Evolutionary conservation across 2,113 vertebrate genomes (phyloP).

Genomic region (Nettapus auritus): DNA sequence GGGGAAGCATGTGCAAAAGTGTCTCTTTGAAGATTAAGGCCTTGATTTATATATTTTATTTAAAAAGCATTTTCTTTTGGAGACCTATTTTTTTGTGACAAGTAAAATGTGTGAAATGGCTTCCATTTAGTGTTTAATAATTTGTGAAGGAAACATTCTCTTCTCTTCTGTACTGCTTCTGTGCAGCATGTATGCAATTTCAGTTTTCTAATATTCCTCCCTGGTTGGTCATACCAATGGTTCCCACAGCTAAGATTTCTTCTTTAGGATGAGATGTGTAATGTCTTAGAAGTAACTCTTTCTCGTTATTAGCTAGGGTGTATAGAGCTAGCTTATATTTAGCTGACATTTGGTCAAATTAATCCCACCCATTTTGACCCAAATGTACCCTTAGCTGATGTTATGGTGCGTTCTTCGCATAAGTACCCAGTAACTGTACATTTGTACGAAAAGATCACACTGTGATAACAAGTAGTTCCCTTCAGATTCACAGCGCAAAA

Average conservation of each 20-base stretch:
- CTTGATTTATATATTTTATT: background rate
- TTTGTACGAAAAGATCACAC: background rate
- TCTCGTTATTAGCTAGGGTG: background rate
- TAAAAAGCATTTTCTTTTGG: background rate
- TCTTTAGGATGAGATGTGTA: background rate
- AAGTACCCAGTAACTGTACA: background rate
- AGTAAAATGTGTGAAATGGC: background rate
- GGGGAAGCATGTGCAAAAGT: background rate
- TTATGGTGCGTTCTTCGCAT: rapidly evolving
- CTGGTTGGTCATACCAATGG: background rate
- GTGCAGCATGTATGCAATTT: rapidly evolving
- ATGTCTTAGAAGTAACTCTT: background rate
- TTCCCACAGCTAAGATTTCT: background rate
- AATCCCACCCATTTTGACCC: background rate
- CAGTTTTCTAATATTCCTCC: background rate
- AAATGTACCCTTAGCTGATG: background rate
- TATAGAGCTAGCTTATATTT: background rate
- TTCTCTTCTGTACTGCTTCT: background rate
- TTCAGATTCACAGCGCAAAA: background rate
- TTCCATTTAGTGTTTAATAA: background rate
- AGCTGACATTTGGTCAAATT: background rate
- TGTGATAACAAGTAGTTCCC: background rate
- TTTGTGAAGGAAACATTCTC: background rate
- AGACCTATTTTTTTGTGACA: background rate
- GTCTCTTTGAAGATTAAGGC: background rate